Evolutionary conservation across 1,140 invertebrate species (phyloP).

Genomic region (Thaumatotibia leucotreta): DNA sequence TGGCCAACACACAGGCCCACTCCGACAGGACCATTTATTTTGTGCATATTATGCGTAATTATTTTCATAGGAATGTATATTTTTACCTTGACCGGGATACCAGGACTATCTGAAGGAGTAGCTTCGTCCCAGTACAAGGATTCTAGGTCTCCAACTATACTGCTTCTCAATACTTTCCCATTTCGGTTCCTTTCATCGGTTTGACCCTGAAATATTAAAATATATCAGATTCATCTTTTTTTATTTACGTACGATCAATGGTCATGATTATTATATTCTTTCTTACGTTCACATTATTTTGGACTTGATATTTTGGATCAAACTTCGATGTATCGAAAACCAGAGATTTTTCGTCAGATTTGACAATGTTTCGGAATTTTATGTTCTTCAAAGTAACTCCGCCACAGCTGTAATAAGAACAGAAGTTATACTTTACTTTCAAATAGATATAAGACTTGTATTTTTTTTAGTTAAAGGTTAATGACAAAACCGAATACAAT

Average conservation of each 20-base stretch:
- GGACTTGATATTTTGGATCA: not conserved
- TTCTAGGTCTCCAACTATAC: not conserved
- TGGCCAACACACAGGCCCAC: too few relatives aligned
- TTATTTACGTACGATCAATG: not conserved
- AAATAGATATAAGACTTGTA: not conserved
- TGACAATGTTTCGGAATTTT: not conserved
- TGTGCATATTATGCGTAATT: too few relatives aligned
- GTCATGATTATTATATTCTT: not conserved
- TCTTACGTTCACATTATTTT: not conserved
- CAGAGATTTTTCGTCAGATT: not conserved
- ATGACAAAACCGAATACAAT: too few relatives aligned
- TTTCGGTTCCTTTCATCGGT: not conserved
- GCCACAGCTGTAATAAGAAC: constrained; percentile 16
- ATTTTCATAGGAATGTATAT: not conserved
- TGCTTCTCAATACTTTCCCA: not conserved
- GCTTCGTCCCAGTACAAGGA: not conserved
- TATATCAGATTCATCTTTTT: not conserved
- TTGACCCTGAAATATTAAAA: not conserved
- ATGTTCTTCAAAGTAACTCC: constrained; percentile 16
- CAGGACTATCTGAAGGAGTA: not conserved
- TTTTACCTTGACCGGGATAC: not conserved
- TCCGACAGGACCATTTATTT: too few relatives aligned
- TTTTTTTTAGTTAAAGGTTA: too few relatives aligned
- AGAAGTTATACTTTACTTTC: not conserved
- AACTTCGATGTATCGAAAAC: not conserved